Evolutionary conservation across 1,140 invertebrate genomes (phyloP).

Genomic region (Drosophila tani): DNA sequence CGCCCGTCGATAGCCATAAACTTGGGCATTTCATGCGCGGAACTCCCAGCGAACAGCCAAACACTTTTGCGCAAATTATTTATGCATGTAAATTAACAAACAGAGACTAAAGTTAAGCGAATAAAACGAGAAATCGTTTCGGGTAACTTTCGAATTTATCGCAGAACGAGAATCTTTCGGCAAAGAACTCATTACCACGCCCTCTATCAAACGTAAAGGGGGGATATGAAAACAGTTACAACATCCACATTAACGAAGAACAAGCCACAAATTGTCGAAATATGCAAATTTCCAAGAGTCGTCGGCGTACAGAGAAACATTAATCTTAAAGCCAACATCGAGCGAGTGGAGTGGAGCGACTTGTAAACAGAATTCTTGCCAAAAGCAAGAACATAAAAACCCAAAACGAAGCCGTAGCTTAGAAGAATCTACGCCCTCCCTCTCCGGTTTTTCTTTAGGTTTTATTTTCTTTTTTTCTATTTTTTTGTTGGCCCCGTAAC

Average conservation of each 20-base stretch:
- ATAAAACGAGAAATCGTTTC: constrained; percentile 29
- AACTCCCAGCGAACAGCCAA: constrained; percentile 21
- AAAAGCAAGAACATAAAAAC: constrained; percentile 47
- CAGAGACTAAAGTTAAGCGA: constrained; percentile 26
- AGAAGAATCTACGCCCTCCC: constrained; percentile 14
- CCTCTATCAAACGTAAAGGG: constrained; percentile 27
- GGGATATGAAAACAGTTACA: constrained; percentile 45
- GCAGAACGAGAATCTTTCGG: constrained; percentile 43
- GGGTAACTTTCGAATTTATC: constrained; percentile 67
- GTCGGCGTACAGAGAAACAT: constrained; percentile 43
- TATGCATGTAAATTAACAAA: constrained; percentile 70
- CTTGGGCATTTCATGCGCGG: constrained; percentile 64
- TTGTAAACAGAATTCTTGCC: constrained; percentile 57
- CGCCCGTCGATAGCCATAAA: constrained; percentile 65
- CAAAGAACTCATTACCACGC: constrained; percentile 64
- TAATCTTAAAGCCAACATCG: constrained; percentile 65
- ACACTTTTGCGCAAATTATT: constrained; percentile 57
- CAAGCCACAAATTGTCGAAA: constrained; percentile 63
- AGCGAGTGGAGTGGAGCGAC: constrained; percentile 31
- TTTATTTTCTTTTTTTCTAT: constrained; percentile 13
- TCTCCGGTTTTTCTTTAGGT: background rate
- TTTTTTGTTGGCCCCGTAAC: constrained; percentile 59
- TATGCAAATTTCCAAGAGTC: constrained; percentile 60
- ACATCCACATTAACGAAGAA: constrained; percentile 41
- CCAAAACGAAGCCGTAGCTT: constrained; percentile 19